phyloP scores from a whole-genome alignment of 2,888 invertebrate species.

The Rhynchonema sp. region DNA sequence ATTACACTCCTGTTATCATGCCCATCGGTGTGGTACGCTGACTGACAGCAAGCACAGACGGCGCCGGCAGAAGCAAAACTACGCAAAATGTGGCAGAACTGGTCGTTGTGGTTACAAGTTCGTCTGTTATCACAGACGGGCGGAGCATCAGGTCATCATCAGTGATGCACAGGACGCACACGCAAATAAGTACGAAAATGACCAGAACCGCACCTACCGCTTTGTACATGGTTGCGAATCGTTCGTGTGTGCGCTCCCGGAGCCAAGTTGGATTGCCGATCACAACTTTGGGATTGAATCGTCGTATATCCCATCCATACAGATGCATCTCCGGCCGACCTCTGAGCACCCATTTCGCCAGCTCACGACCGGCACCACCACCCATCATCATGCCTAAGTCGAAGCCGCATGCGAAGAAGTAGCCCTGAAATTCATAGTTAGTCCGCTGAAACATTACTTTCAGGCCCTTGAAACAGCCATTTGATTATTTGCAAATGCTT shows the following conservation, averaged over 20 bases:
- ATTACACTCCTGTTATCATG: no score
- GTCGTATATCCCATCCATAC: slow-evolving; percentile 62
- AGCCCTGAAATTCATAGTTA: slow-evolving; percentile 35
- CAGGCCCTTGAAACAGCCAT: background rate
- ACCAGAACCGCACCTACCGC: slow-evolving; percentile 51
- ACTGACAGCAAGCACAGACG: no score
- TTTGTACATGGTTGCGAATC: slow-evolving; percentile 66
- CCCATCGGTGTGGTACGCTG: no score
- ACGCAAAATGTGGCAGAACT: no score
- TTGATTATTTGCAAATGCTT: no score
- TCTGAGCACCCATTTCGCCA: slow-evolving; percentile 61
- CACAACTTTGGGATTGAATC: slow-evolving; percentile 52
- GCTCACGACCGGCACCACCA: slow-evolving; percentile 62
- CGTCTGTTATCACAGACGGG: no score
- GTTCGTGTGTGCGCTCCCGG: slow-evolving; percentile 61
- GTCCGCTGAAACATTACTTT: background rate
- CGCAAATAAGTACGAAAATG: no score
- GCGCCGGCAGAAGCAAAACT: no score
- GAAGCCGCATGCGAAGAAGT: slow-evolving; percentile 67
- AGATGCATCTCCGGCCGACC: slow-evolving; percentile 65
- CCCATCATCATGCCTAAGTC: slow-evolving; percentile 81
- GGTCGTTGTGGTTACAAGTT: no score
- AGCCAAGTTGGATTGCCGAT: slow-evolving; percentile 51
- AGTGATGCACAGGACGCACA: no score
- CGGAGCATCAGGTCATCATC: no score